Conservation (phyloP, 2,888 invertebrate genomes). For the Listrodromus nycthemerus region DNA sequence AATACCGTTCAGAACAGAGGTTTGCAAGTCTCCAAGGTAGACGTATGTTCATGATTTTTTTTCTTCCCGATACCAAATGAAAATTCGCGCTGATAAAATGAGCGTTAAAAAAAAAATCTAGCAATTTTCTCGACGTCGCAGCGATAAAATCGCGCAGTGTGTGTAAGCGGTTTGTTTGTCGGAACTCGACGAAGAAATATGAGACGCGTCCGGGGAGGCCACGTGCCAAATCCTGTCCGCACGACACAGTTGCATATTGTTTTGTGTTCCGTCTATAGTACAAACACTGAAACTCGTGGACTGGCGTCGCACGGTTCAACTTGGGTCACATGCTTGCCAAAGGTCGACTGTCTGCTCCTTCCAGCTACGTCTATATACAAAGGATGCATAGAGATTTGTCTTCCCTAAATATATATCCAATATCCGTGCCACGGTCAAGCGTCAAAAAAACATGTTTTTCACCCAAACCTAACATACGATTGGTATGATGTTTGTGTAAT, state of each 20-base stretch:
- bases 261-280: constrained; percentile 14
- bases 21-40: background rate
- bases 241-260: constrained; percentile 56
- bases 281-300: background rate
- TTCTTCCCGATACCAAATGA: background rate
- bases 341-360: constrained; percentile 37
- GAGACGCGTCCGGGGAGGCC: constrained; percentile 26
- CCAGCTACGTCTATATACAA: background rate
- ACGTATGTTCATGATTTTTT: background rate
- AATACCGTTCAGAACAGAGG: background rate
- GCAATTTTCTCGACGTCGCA: background rate
- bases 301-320: constrained; percentile 41
- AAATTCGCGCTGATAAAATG: background rate
- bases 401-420: background rate
- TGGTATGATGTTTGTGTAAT: too few relatives aligned
- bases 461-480: background rate
- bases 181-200: constrained; percentile 1
- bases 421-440: constrained; percentile 23
- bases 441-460: constrained; percentile 7
- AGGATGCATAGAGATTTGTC: constrained; percentile 18
- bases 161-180: constrained; percentile 5
- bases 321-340: constrained; percentile 49
- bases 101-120: background rate
- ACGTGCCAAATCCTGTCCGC: constrained; percentile 61
- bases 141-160: background rate